These are phyloP conservation scores for Zaprionus inermis DNA, from an alignment of 1,140 invertebrate species.

Conservation along the genomic window DNA sequence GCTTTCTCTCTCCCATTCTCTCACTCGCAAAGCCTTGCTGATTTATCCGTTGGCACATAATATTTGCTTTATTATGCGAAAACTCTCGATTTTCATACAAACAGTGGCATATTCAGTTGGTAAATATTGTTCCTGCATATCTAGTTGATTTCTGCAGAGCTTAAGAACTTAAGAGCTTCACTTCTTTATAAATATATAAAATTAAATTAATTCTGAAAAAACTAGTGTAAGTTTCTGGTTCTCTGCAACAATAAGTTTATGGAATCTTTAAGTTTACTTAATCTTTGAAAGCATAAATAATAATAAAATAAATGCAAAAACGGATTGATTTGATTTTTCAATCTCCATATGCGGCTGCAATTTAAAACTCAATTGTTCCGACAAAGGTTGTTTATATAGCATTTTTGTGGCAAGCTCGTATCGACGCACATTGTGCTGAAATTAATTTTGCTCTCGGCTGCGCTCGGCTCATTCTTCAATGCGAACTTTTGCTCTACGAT, in stretches of 20 bases:
- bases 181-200: no score
- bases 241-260: not conserved
- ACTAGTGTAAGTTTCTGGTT: not conserved
- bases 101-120: not conserved
- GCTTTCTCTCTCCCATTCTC: not conserved
- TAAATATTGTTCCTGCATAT: not conserved
- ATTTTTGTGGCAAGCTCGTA: not conserved
- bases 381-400: not conserved
- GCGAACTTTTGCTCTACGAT: not conserved
- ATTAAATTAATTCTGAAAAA: no score
- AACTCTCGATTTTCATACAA: not conserved
- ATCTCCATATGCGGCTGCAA: not conserved
- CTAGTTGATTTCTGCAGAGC: not conserved
- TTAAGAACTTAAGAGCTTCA: no score
- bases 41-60: slow-evolving; percentile 22
- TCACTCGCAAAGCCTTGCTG: slow-evolving; percentile 20
- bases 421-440: not conserved
- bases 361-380: not conserved
- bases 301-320: not conserved
- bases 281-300: no score
- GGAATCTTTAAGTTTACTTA: no score
- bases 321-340: not conserved
- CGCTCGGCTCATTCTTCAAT: not conserved
- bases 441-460: slow-evolving; percentile 3
- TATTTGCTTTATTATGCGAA: slow-evolving; percentile 3